Percentiles rank a stretch among this genome's conserved stretches.
These are phyloP conservation scores for Nyctibius bracteatus DNA, from an alignment of 2,113 vertebrate species.

Conservation along the genomic window DNA sequence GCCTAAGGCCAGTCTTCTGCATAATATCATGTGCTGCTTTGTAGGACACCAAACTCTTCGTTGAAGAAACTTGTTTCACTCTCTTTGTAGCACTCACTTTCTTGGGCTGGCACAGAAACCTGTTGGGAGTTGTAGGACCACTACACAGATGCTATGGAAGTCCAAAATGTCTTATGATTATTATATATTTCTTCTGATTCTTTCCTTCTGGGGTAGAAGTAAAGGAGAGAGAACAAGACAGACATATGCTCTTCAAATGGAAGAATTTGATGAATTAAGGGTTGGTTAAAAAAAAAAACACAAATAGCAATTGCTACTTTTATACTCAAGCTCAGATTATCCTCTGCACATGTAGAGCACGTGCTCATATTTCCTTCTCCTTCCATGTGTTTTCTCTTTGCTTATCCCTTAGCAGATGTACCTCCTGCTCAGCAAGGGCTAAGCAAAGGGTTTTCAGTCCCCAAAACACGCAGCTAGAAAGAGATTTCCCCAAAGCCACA, in stretches of 20 bases:
- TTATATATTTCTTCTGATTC: background rate
- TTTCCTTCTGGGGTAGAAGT: background rate
- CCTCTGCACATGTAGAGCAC: background rate
- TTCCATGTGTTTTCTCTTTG: background rate
- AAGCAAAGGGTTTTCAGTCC: background rate
- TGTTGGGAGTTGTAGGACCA: background rate
- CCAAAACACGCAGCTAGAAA: background rate
- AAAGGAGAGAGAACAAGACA: background rate
- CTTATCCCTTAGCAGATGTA: background rate
- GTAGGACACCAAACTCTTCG: background rate
- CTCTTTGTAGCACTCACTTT: background rate
- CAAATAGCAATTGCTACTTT: background rate
- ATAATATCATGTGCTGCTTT: background rate
- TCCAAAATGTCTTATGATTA: background rate
- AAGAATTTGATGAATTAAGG: background rate
- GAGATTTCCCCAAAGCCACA: background rate
- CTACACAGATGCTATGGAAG: background rate
- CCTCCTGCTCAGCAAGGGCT: background rate
- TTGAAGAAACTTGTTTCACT: background rate
- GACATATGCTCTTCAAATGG: background rate
- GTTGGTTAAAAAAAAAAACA: background rate
- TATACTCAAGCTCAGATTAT: background rate
- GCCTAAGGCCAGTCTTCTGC: background rate
- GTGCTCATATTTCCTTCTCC: background rate
- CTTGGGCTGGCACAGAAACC: background rate